phyloP scores from a whole-genome alignment of 1,140 invertebrate genomes.

The Diachasma alloeum region DNA sequence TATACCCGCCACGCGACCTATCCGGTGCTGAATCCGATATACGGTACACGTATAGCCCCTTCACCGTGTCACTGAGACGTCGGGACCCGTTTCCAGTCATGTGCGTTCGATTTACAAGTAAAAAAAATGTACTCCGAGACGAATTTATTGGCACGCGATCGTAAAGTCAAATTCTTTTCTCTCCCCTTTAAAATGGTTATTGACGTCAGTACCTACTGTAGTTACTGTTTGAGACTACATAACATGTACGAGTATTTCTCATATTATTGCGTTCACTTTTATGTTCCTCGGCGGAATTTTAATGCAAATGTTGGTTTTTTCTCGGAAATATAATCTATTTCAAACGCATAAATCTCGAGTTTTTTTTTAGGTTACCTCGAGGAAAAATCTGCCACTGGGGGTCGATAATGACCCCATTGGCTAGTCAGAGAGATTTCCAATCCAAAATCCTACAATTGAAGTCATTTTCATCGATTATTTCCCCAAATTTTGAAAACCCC shows the following conservation, averaged over 20 bases:
- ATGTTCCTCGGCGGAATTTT: no score
- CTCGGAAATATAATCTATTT: no score
- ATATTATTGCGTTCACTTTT: neutral
- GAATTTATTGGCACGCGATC: slow-evolving; percentile 11
- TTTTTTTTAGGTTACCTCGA: no score
- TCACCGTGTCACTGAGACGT: slow-evolving; percentile 1
- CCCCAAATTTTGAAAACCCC: no score
- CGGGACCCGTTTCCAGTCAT: neutral
- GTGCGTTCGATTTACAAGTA: neutral
- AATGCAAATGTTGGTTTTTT: no score
- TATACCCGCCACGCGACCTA: neutral
- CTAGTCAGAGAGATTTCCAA: no score
- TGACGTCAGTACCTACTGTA: neutral
- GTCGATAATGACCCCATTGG: no score
- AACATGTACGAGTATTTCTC: neutral
- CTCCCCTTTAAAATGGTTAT: neutral
- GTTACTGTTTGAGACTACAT: neutral
- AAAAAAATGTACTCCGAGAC: neutral
- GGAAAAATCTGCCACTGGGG: no score
- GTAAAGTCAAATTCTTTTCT: neutral
- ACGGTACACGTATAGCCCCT: neutral
- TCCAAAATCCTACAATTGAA: no score
- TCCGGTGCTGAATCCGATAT: neutral
- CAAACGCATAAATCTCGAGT: no score
- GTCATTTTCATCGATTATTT: no score